Evolutionary conservation across 2,797 vertebrate species (phyloP).

Genomic region (Psittacula echo): DNA sequence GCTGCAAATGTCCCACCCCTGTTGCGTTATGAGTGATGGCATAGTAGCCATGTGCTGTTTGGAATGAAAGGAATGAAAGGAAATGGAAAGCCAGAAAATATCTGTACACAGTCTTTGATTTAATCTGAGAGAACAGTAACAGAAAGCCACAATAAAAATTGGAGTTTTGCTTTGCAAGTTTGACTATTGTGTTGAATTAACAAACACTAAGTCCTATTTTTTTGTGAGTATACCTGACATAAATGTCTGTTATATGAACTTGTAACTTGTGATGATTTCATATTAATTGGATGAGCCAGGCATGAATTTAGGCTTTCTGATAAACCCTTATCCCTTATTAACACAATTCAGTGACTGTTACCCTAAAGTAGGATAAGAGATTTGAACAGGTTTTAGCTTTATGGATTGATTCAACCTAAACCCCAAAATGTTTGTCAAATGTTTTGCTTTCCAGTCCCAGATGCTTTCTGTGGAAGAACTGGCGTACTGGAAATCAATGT

Average conservation of each 20-base stretch:
- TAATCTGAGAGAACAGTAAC: neutral
- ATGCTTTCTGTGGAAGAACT: neutral
- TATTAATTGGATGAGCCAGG: neutral
- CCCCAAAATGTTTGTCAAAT: neutral
- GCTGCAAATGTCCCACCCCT: neutral
- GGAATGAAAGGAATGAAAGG: neutral
- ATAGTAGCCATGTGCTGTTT: neutral
- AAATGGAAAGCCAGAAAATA: neutral
- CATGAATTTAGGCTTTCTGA: neutral
- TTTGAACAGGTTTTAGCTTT: neutral
- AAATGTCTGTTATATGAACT: neutral
- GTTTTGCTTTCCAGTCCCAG: neutral
- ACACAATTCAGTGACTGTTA: neutral
- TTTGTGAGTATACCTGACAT: neutral
- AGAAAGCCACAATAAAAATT: neutral
- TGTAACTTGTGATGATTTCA: neutral
- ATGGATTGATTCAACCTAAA: neutral
- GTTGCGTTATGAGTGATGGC: neutral
- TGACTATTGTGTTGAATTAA: neutral
- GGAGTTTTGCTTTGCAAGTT: neutral
- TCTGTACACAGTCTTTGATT: neutral
- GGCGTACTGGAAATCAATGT: neutral
- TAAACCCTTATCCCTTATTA: neutral
- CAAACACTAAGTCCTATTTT: neutral
- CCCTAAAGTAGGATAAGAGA: neutral